Percentiles rank a stretch among this genome's conserved stretches.
phyloP scores from a whole-genome alignment of 2,797 vertebrate genomes.

The Betta splendens region DNA sequence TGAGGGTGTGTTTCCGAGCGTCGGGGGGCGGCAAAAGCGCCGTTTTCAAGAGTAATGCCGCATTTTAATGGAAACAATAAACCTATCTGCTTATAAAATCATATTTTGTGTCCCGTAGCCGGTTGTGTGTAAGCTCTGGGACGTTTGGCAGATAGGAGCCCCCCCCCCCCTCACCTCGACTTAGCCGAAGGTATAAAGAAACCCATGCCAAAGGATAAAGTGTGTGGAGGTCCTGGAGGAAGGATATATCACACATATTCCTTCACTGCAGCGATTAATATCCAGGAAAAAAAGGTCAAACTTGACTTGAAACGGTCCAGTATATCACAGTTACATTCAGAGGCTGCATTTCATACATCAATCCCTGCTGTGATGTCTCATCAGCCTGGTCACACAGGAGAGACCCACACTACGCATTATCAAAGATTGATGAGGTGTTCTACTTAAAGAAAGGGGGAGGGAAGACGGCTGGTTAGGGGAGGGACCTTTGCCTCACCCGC shows the following conservation, averaged over 20 bases:
- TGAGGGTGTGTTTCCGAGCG: constrained; percentile 71
- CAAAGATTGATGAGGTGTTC: constrained; percentile 82
- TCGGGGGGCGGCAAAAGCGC: constrained; percentile 51
- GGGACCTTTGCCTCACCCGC: constrained; percentile 46
- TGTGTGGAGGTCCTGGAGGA: constrained; percentile 70
- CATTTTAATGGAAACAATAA: constrained; percentile 81
- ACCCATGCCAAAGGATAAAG: constrained; percentile 62
- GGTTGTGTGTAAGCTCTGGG: constrained; percentile 63
- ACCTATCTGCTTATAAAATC: constrained; percentile 75
- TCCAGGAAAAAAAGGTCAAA: constrained; percentile 81
- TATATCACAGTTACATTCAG: constrained; percentile 81
- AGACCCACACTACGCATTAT: constrained; percentile 71
- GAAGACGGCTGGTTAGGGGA: constrained; percentile 25
- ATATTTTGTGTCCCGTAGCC: constrained; percentile 72
- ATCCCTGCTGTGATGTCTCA: constrained; percentile 73
- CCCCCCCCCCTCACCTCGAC: constrained; percentile 23
- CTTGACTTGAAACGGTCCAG: constrained; percentile 78
- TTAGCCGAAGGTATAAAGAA: constrained; percentile 67
- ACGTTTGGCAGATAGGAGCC: constrained; percentile 53
- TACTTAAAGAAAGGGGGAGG: constrained; percentile 72
- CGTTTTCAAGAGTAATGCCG: constrained; percentile 69
- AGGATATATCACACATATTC: constrained; percentile 78
- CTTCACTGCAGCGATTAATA: constrained; percentile 81
- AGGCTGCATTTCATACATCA: constrained; percentile 79
- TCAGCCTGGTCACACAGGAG: constrained; percentile 76